These are phyloP conservation scores for Stichopus horrens DNA, from an alignment of 53 echinoderm and acorn worm genomes.

Conservation along the genomic window DNA sequence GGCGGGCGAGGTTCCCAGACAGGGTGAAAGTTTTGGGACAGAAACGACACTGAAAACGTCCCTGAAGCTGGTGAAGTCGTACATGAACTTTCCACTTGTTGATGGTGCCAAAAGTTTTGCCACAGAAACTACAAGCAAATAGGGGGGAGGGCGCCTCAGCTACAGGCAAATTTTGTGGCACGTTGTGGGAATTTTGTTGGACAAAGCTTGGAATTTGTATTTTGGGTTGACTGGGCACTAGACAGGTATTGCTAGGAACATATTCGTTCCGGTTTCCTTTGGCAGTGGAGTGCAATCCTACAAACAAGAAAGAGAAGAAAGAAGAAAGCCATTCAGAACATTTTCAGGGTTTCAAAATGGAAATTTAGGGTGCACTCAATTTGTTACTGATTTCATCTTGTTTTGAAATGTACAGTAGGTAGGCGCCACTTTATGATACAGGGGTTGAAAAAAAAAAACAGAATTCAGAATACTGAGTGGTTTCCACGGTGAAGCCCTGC, in stretches of 20 bases:
- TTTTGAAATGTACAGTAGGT: no score
- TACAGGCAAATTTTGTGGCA: background rate
- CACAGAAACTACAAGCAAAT: background rate
- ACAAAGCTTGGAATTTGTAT: background rate
- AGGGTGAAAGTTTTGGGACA: conserved; percentile 12
- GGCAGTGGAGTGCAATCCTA: background rate
- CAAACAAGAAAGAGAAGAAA: conserved; percentile 6
- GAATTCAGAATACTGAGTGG: no score
- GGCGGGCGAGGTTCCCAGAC: conserved; percentile 2
- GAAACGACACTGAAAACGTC: conserved; percentile 10
- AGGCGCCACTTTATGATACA: no score
- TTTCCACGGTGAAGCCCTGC: no score
- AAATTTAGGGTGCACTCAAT: no score
- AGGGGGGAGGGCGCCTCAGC: background rate
- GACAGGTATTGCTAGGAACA: background rate
- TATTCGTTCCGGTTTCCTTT: background rate
- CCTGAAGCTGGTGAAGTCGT: background rate
- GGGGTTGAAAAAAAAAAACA: no score
- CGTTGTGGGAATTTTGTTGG: background rate
- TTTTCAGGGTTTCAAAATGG: background rate
- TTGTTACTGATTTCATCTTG: no score
- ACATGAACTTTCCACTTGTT: conserved; percentile 25
- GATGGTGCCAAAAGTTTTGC: background rate
- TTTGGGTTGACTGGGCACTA: background rate
- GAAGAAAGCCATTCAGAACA: conserved; percentile 24